Base-by-base conservation (phyloP, 1,140 invertebrate genomes). In the Lordiphosa stackelbergi region DNA sequence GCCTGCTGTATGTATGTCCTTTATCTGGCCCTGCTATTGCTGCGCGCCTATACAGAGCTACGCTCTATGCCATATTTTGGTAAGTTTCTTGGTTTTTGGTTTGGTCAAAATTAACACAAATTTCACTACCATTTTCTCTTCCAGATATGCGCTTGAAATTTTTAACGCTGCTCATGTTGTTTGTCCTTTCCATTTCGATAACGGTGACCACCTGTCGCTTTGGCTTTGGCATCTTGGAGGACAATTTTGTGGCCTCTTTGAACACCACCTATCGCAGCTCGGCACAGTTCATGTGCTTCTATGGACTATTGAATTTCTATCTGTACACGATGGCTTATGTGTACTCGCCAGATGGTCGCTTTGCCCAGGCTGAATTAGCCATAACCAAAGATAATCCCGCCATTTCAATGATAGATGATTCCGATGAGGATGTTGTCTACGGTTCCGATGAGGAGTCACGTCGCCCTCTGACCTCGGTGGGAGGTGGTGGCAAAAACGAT, bases 361-460 rank as follows among this genome's bases (percentile, higher is more conserved):
- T 94, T 69, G 89, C 93, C 36, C 95, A 96, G 88, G 83, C 88
- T 96, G 97, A 98, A 88, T 92, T 92, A 28, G 90, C 95, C 6
- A 95, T 97, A 71, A 96, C 97, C 22, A 98, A 98, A 89, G 97
- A 98, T 89, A 98, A 98, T 90, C 97, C 97, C 42, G 94, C 96
- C 5, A 95, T 98, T 88, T 98, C 97, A 8, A 98, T 99, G 97
- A 95, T 99, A 53, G 98, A 98, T 88, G 97, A 99, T 86, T 98
- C 97, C 0, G 97, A 99, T 87, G 97, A 98, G 90, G 97, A 98
- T 70, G 95, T 98, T 5, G 94, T 98, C 66, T 98, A 98, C 86
- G 97, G 96, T 65, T 98, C 95, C 22, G 95, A 97, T 65, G 95
- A 96, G 75, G 95, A 96, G 59, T 95, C 93, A 64, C 89, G 94